Conservation (phyloP, 2,113 vertebrate genomes). For the Silurus meridionalis region DNA sequence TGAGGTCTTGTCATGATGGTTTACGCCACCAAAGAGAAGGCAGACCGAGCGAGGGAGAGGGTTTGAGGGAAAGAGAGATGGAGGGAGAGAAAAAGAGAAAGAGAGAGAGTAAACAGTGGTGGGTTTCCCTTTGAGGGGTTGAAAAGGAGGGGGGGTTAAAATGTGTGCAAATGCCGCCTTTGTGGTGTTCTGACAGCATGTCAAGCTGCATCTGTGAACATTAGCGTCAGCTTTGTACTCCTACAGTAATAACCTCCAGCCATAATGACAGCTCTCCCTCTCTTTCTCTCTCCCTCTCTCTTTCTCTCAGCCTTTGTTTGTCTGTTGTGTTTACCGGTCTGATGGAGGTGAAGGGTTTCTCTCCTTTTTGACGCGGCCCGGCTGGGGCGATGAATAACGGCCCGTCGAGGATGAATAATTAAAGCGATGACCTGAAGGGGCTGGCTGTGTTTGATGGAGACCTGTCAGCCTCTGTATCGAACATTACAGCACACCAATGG, state of each 20-base stretch:
- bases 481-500: constrained; percentile 60
- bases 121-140: constrained; percentile 48
- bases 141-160: constrained; percentile 34
- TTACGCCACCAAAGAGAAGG: constrained; percentile 45
- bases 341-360: constrained; percentile 31
- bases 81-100: constrained; percentile 19
- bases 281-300: constrained; percentile 6
- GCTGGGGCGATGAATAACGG: constrained; percentile 45
- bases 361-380: constrained; percentile 37
- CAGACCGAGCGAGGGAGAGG: neutral
- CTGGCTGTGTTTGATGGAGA: constrained; percentile 51
- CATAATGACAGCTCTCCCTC: constrained; percentile 47
- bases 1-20: constrained; percentile 45
- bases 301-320: constrained; percentile 36
- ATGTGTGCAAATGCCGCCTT: constrained; percentile 55
- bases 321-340: constrained; percentile 43
- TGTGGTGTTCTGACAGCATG: constrained; percentile 58
- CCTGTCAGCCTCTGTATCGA: constrained; percentile 59
- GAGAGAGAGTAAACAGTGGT: constrained; percentile 51
- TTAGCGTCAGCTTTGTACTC: constrained; percentile 52
- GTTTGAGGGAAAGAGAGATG: constrained; percentile 15
- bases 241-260: constrained; percentile 54
- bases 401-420: constrained; percentile 69
- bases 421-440: constrained; percentile 51
- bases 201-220: constrained; percentile 53